phyloP scores from a whole-genome alignment of 2,113 vertebrate species.

The Callorhinus ursinus region DNA sequence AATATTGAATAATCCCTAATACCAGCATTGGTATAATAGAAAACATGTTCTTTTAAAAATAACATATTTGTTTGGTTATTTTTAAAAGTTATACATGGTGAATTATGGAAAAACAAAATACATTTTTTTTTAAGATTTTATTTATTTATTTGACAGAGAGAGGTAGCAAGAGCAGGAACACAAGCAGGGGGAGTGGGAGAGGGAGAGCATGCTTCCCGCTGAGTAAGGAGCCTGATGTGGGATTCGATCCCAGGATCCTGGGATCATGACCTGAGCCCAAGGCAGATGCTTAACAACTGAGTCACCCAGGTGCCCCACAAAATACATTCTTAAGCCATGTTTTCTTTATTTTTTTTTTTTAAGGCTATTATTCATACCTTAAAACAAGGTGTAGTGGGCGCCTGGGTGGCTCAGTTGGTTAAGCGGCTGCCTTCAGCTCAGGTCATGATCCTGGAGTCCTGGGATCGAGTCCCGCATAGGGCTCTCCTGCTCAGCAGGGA shows the following conservation, averaged over 20 bases:
- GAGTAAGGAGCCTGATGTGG: not conserved
- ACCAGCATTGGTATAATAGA: constrained; percentile 12
- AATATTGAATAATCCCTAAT: constrained; percentile 25
- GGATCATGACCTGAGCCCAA: not conserved
- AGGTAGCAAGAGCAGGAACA: not conserved
- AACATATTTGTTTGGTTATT: constrained; percentile 36
- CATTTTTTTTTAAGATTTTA: not conserved
- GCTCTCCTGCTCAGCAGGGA: too few relatives aligned
- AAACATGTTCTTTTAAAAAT: constrained; percentile 53
- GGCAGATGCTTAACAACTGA: not conserved
- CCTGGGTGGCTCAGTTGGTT: too few relatives aligned
- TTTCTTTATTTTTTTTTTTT: not conserved
- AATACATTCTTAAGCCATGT: not conserved
- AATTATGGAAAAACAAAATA: constrained; percentile 56
- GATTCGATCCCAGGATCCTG: fast-evolving
- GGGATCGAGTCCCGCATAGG: too few relatives aligned
- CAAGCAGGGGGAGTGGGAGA: not conserved
- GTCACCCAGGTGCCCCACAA: not conserved
- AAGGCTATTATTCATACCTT: constrained; percentile 10
- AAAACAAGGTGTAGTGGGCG: not conserved
- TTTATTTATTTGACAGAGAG: not conserved
- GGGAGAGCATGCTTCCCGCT: not conserved
- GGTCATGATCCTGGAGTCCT: too few relatives aligned
- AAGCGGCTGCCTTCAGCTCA: too few relatives aligned
- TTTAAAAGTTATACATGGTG: constrained; percentile 8